Percentiles rank a stretch among this genome's conserved stretches.
phyloP scores from a whole-genome alignment of 2,888 invertebrate genomes.

The Aporophyla lueneburgensis region DNA sequence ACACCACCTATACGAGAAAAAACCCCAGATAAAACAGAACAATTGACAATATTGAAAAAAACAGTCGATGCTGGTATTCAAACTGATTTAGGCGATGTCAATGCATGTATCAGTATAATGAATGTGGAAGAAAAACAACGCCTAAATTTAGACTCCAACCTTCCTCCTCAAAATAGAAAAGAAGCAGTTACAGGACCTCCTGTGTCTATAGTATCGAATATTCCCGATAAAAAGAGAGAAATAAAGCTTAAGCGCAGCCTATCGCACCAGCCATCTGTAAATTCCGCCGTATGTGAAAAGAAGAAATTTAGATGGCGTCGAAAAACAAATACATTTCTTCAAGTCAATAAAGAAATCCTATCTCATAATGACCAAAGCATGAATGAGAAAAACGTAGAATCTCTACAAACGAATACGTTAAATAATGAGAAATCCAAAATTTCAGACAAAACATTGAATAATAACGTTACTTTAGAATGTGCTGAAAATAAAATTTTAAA shows the following conservation, averaged over 20 bases:
- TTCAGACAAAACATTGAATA: conserved; percentile 7
- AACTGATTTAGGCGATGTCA: conserved; percentile 63
- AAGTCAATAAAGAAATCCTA: conserved; percentile 10
- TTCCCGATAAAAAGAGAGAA: conserved; percentile 55
- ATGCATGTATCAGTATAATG: conserved; percentile 6
- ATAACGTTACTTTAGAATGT: neutral
- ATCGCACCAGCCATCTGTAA: conserved; percentile 40
- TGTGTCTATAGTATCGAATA: conserved; percentile 9
- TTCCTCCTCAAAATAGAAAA: conserved; percentile 11
- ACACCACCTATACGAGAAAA: conserved; percentile 7
- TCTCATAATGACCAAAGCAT: conserved; percentile 39
- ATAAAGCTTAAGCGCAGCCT: conserved; percentile 68
- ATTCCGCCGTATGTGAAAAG: conserved; percentile 50
- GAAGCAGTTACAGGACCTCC: neutral
- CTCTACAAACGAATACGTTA: conserved; percentile 2
- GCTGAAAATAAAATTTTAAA: conserved; percentile 22
- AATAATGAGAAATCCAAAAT: conserved; percentile 9
- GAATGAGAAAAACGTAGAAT: conserved; percentile 12
- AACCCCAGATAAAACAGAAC: conserved; percentile 12
- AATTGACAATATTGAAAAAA: conserved; percentile 31
- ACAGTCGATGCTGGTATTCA: conserved; percentile 72
- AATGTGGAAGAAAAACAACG: conserved; percentile 12
- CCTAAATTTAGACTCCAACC: neutral
- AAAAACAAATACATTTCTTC: conserved; percentile 52
- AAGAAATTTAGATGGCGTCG: conserved; percentile 76